Conservation (phyloP, 2,797 vertebrate species). For the Alfaro cultratus region DNA sequence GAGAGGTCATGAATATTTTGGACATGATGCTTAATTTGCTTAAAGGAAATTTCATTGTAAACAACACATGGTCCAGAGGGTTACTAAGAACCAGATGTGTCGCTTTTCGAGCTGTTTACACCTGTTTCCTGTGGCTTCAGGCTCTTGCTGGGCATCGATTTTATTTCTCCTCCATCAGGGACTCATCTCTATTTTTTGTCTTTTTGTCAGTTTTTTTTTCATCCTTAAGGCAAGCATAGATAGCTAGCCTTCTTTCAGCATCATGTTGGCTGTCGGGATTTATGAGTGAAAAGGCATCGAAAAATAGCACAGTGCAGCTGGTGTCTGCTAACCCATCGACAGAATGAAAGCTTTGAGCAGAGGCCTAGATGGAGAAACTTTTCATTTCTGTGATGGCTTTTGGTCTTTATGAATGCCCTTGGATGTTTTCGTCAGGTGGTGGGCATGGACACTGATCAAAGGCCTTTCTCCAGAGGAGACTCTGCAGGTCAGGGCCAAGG, state of each 20-base stretch:
- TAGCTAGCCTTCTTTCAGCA: slow-evolving; percentile 40
- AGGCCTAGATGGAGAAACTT: slow-evolving; percentile 14
- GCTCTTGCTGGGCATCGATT: slow-evolving; percentile 66
- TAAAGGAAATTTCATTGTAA: slow-evolving; percentile 23
- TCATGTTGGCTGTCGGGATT: slow-evolving; percentile 52
- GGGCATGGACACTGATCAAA: slow-evolving; percentile 92
- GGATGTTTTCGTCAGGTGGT: slow-evolving; percentile 85
- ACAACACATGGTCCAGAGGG: slow-evolving; percentile 23
- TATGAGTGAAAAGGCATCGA: slow-evolving; percentile 41
- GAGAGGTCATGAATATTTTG: neutral
- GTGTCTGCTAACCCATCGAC: slow-evolving; percentile 9
- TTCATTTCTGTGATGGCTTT: slow-evolving; percentile 7
- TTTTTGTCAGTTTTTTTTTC: slow-evolving; percentile 31
- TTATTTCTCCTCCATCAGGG: slow-evolving; percentile 59
- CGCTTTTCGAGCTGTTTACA: slow-evolving; percentile 57
- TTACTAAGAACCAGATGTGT: slow-evolving; percentile 58
- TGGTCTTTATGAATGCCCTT: slow-evolving; percentile 19
- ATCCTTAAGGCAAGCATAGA: slow-evolving; percentile 29
- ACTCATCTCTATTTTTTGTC: slow-evolving; percentile 66
- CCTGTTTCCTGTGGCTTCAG: slow-evolving; percentile 60
- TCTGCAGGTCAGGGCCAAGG: slow-evolving; percentile 92
- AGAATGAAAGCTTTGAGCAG: neutral
- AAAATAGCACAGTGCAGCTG: slow-evolving; percentile 21
- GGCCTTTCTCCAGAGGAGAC: slow-evolving; percentile 87
- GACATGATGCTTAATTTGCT: neutral